Percentiles rank a stretch among this genome's conserved stretches.
Evolutionary conservation across 2,888 invertebrate genomes (phyloP).

Genomic region (Formica aserva): DNA sequence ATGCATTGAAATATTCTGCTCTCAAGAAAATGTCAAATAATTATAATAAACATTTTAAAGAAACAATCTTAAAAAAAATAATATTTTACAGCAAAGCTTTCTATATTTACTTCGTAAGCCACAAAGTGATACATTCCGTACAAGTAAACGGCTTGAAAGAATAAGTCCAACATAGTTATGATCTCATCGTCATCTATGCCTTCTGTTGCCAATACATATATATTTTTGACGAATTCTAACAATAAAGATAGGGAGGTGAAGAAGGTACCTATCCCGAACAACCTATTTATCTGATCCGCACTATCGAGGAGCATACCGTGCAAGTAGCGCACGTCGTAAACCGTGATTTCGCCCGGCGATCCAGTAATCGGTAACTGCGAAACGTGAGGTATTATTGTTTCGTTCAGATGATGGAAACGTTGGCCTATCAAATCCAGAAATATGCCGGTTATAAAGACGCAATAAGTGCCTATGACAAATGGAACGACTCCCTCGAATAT

Average conservation of each 20-base stretch:
- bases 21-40: not conserved
- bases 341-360: conserved; percentile 18
- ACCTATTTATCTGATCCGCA: conserved; percentile 17
- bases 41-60: not conserved
- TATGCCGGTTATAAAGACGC: not conserved
- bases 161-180: not conserved
- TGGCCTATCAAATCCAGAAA: conserved; percentile 57
- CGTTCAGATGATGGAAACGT: conserved; percentile 59
- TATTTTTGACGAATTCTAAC: not conserved
- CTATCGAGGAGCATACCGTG: conserved; percentile 52
- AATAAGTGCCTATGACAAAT: not conserved
- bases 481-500: not conserved
- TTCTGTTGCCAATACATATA: not conserved
- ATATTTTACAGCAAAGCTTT: not conserved
- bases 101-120: conserved; percentile 20
- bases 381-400: conserved; percentile 42
- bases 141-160: conserved; percentile 14
- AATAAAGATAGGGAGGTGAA: not conserved
- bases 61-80: not conserved
- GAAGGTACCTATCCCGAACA: conserved; percentile 20
- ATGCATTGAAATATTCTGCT: not conserved
- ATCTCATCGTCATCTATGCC: not conserved
- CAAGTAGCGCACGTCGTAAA: conserved; percentile 49
- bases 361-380: conserved; percentile 31
- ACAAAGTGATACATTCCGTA: conserved; percentile 16